Conservation (phyloP, 2,113 vertebrate genomes). For the Strigops habroptila region DNA sequence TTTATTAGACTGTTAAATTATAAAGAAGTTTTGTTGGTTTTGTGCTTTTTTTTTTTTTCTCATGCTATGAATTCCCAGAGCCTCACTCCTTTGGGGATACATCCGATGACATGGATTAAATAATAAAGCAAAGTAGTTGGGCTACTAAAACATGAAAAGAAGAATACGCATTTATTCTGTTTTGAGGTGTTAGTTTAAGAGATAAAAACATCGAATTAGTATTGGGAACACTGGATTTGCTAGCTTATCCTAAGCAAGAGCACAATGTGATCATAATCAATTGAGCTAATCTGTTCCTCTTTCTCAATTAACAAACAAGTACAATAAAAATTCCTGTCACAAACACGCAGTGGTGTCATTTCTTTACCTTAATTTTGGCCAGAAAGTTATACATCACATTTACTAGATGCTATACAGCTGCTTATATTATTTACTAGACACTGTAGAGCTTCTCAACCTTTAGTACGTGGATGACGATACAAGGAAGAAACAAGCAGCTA, state of each 20-base stretch:
- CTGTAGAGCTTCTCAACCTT: neutral
- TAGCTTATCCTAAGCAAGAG: conserved; percentile 49
- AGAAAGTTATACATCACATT: neutral
- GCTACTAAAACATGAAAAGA: conserved; percentile 73
- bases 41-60: conserved; percentile 64
- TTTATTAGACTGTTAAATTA: conserved; percentile 79
- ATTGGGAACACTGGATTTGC: conserved; percentile 68
- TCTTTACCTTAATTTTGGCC: conserved; percentile 39
- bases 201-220: conserved; percentile 62
- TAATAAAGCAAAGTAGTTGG: conserved; percentile 76
- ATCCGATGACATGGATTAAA: conserved; percentile 67
- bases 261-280: conserved; percentile 67
- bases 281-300: conserved; percentile 68
- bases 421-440: neutral
- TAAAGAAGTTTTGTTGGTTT: conserved; percentile 61
- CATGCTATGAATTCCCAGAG: conserved; percentile 67
- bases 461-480: neutral
- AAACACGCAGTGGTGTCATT: conserved; percentile 61
- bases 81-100: conserved; percentile 51
- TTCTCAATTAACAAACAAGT: conserved; percentile 70
- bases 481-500: neutral
- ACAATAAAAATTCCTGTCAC: conserved; percentile 76
- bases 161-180: conserved; percentile 51
- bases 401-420: neutral
- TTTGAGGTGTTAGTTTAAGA: conserved; percentile 66